A percentile compares a stretch with the other conserved stretches of the same genome.
phyloP scores from a whole-genome alignment of 2,888 invertebrate species.

The Melanophora roralis region DNA sequence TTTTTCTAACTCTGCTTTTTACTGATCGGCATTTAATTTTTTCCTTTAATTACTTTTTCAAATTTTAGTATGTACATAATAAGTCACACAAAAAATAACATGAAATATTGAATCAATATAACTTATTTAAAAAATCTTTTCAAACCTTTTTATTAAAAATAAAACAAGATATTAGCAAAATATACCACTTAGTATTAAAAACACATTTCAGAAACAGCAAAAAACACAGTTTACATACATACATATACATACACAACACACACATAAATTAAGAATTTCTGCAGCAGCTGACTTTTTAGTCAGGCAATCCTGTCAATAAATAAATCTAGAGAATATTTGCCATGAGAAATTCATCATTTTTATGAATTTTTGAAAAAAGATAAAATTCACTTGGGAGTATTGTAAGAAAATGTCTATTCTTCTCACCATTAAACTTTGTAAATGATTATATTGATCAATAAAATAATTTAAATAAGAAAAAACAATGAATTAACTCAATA shows the following conservation, averaged over 20 bases:
- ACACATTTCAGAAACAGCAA: too few species aligned
- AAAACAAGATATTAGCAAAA: slow-evolving; percentile 56
- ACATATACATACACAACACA: not conserved
- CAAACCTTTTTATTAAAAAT: slow-evolving; percentile 19
- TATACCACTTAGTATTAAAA: slow-evolving; percentile 53
- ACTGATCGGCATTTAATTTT: not conserved
- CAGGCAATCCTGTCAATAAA: too few species aligned
- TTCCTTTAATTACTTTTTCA: not conserved
- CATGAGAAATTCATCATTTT: too few species aligned
- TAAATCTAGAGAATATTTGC: too few species aligned
- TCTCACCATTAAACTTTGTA: slow-evolving; percentile 49
- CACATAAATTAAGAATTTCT: not conserved
- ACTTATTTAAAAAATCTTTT: slow-evolving; percentile 16
- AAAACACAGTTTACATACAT: slow-evolving; percentile 8
- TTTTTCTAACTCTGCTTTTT: too few species aligned
- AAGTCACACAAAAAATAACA: not conserved
- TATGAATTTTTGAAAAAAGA: slow-evolving; percentile 28
- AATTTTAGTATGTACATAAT: not conserved
- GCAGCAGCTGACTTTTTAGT: not conserved
- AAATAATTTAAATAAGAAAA: not conserved
- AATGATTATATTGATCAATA: slow-evolving; percentile 51
- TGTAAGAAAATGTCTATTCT: slow-evolving; percentile 29
- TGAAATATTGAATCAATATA: slow-evolving; percentile 30
- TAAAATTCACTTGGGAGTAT: not conserved
- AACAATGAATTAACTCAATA: slow-evolving; percentile 7